A percentile compares a stretch with the other conserved stretches of the same genome.
phyloP scores from a whole-genome alignment of 2,888 invertebrate genomes.

The Parthenolecanium corni region DNA sequence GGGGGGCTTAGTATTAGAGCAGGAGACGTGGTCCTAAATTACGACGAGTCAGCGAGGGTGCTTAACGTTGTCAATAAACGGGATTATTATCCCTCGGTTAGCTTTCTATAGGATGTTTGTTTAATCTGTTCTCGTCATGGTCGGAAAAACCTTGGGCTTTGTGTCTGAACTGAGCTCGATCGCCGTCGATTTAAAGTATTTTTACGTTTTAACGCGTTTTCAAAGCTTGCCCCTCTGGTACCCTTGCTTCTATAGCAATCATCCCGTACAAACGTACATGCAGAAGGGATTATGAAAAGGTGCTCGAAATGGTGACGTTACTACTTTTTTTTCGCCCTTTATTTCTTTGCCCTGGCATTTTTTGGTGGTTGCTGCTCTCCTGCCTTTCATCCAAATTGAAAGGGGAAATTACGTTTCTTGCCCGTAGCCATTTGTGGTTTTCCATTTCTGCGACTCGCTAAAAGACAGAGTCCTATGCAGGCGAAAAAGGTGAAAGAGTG shows the following conservation, averaged over 20 bases:
- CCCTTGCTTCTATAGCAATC: no score
- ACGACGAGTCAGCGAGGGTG: slow-evolving; percentile 26
- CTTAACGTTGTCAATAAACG: slow-evolving; percentile 29
- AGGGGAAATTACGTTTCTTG: no score
- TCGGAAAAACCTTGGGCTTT: slow-evolving; percentile 23
- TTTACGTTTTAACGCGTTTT: slow-evolving; percentile 15
- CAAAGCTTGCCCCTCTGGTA: no score
- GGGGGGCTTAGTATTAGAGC: background rate
- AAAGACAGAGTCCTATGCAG: no score
- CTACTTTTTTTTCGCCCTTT: background rate
- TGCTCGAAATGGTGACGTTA: slow-evolving; percentile 20
- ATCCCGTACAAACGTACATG: background rate
- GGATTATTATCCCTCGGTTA: slow-evolving; percentile 29
- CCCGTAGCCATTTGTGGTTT: no score
- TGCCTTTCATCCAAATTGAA: no score
- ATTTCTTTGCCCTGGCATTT: no score
- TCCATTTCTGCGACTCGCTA: no score
- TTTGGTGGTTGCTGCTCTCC: no score
- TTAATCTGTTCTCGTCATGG: slow-evolving; percentile 29
- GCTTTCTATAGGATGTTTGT: slow-evolving; percentile 28
- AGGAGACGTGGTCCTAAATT: slow-evolving; percentile 8
- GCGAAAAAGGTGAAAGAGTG: no score
- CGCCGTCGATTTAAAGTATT: slow-evolving; percentile 10
- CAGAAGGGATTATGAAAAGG: slow-evolving; percentile 19
- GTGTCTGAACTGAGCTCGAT: slow-evolving; percentile 8